Evolutionary conservation across 2,888 invertebrate species (phyloP), one percentile per base, ranked within the genome.

Genomic region (Chalcosyrphus nemorum): DNA sequence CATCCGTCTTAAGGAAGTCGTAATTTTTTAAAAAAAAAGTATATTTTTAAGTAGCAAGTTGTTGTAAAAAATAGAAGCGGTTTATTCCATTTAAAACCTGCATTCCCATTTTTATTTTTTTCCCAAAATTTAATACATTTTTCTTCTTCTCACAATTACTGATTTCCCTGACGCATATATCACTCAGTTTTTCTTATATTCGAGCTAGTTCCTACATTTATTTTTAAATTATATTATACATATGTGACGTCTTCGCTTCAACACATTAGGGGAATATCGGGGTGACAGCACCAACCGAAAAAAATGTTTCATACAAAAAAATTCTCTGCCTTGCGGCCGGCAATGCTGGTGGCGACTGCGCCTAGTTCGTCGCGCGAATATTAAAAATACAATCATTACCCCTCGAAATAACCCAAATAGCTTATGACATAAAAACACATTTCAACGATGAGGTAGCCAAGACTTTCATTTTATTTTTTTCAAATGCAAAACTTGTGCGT

Each of bases 321-420:
- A 17, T 50, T 54, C 27, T n/a, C n/a, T 57, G n/a, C n/a, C n/a
- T 6, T 2, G 19, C 17, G 35, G 27, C 66, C 47, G 47, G 66
- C 29, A 75, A 47, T 50, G 43, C n/a, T n/a, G n/a, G 11, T 21
- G 41, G 61, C 63, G 71, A 57, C 71, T 78, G 78, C 78, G 72
- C 72, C 72, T 17, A 65, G 29, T 19, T 63, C 27, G 45, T 45
- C 71, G 24, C 41, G 59, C 47, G 13, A 68, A 65, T 50, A 72
- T 72, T 57, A 72, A 78, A 72, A 72, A 65, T 65, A 78, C 50
- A 15, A 35, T 21, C 27, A 59, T 4, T 50, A 27, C 35, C 29
- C 24, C 47, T 19, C 27, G 41, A 52, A 13, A 15, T 77, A 77
- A 77, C 77, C 72, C 50, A 72, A 50, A 78, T 72, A 72, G 19